Evolutionary conservation across 2,113 vertebrate genomes (phyloP).

Genomic region (Neotoma lepida): DNA sequence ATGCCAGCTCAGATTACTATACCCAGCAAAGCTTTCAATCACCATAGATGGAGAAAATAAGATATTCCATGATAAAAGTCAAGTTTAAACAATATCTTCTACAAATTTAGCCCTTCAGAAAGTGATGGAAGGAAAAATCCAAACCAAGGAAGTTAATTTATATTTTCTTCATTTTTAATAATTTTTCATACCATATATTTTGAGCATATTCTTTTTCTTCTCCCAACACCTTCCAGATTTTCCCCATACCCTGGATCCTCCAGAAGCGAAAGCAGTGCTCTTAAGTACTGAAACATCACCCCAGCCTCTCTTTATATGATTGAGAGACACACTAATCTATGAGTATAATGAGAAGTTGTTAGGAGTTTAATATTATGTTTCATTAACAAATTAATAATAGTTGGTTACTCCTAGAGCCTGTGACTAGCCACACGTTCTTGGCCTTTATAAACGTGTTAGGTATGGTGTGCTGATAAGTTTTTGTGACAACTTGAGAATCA

Average conservation of each 20-base stretch:
- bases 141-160: background rate
- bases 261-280: background rate
- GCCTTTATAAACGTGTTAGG: background rate
- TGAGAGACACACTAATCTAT: background rate
- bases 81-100: background rate
- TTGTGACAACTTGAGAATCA: background rate
- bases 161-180: background rate
- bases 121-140: background rate
- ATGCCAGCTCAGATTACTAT: background rate
- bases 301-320: background rate
- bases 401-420: background rate
- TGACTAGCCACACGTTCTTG: background rate
- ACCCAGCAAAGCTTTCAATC: background rate
- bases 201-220: background rate
- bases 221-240: background rate
- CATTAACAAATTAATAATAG: no score
- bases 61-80: background rate
- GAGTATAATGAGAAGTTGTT: background rate
- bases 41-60: background rate
- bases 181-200: background rate
- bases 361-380: no score
- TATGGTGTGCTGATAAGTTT: background rate
- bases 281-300: background rate
- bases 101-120: background rate
- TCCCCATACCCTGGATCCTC: background rate